phyloP scores from a whole-genome alignment of 2,113 vertebrate genomes.

The Aphyosemion australe region DNA sequence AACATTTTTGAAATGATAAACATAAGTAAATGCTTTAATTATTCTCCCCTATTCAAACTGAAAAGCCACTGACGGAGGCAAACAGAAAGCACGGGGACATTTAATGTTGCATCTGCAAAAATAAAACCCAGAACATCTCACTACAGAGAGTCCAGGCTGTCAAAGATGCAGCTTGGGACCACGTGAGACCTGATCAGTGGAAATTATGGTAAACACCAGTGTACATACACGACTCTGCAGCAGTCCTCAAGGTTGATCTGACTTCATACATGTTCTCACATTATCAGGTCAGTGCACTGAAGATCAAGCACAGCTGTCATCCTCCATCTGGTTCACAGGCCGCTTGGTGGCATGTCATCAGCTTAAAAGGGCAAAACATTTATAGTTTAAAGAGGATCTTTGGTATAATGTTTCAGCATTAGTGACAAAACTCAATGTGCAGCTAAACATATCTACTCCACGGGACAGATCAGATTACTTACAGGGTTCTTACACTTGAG shows the following conservation, averaged over 20 bases:
- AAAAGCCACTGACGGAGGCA: conserved; percentile 50
- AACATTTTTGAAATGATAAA: background rate
- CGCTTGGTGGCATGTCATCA: background rate
- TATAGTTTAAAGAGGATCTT: background rate
- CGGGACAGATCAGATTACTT: too few relatives aligned
- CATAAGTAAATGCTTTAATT: background rate
- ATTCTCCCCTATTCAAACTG: conserved; percentile 76
- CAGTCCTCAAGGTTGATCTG: background rate
- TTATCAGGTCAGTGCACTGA: background rate
- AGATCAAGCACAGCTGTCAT: conserved; percentile 14
- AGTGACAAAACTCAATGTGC: too few relatives aligned
- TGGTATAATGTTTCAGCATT: too few relatives aligned
- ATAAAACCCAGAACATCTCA: conserved; percentile 67
- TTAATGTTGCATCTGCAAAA: conserved; percentile 71
- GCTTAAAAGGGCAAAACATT: background rate
- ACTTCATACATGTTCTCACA: background rate
- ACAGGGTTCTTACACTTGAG: too few relatives aligned
- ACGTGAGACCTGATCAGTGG: background rate
- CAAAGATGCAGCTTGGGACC: conserved; percentile 65
- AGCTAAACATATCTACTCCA: too few relatives aligned
- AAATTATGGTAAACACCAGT: too few relatives aligned
- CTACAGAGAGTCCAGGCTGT: conserved; percentile 72
- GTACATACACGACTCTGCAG: background rate
- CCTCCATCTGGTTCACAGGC: conserved; percentile 27
- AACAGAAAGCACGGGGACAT: conserved; percentile 78